A percentile compares a stretch with the other conserved stretches of the same genome.
Conservation (phyloP, 1,140 invertebrate species). For the Amyelois transitella region DNA sequence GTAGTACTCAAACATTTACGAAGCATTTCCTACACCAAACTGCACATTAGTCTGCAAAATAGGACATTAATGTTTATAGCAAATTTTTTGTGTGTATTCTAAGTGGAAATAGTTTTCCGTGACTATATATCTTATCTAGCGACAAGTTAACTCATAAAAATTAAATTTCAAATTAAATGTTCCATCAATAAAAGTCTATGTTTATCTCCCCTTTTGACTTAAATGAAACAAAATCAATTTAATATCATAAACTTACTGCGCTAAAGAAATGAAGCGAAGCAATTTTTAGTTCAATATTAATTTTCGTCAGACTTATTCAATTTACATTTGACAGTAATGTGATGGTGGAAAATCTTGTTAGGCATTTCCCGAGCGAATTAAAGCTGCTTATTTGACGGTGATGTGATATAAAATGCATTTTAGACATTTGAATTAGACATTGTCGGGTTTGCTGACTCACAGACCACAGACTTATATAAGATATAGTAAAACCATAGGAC, state of each 20-base stretch:
- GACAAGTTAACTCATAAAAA: too few species aligned
- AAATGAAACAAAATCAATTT: not conserved
- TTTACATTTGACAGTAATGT: conserved; percentile 44
- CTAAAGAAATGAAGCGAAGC: not conserved
- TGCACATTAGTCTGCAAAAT: not conserved
- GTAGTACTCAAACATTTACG: not conserved
- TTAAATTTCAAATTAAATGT: too few species aligned
- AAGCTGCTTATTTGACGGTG: conserved; percentile 23
- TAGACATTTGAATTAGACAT: conserved; percentile 29
- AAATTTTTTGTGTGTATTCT: too few species aligned
- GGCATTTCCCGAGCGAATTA: conserved; percentile 25
- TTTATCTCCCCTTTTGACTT: not conserved
- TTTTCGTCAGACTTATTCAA: conserved; percentile 29
- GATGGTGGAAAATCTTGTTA: conserved; percentile 46
- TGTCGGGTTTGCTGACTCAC: not conserved
- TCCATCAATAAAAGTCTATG: not conserved
- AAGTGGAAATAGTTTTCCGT: too few species aligned
- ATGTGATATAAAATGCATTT: conserved; percentile 48
- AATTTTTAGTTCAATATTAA: conserved; percentile 20
- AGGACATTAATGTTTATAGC: too few species aligned
- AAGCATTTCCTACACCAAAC: not conserved
- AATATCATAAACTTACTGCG: conserved; percentile 3
- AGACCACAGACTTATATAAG: not conserved
- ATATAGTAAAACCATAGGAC: too few species aligned
- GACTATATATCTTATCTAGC: too few species aligned